These are phyloP conservation scores for Chaetoderma sp. DNA, from an alignment of 2,888 invertebrate genomes.

Conservation along the genomic window DNA sequence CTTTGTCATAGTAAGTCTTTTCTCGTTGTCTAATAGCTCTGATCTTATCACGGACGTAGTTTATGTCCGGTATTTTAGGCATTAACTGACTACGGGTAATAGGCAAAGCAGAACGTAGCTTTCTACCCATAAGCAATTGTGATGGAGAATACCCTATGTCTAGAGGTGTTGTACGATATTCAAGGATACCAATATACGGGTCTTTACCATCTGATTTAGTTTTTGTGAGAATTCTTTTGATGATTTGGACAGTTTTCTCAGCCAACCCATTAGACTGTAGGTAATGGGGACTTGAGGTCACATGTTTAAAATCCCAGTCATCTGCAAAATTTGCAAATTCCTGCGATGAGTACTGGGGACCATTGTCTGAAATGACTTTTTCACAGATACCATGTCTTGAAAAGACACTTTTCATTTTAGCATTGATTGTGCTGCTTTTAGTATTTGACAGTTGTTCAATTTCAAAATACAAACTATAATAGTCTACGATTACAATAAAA, in stretches of 20 bases:
- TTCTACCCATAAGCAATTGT: too few relatives aligned
- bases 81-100: too few relatives aligned
- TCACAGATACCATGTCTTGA: conserved; percentile 27
- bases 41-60: too few relatives aligned
- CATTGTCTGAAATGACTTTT: conserved; percentile 32
- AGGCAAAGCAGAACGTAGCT: too few relatives aligned
- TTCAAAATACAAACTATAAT: background rate
- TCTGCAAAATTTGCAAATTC: background rate
- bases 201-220: background rate
- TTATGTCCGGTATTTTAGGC: too few relatives aligned
- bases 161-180: background rate
- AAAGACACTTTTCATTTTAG: background rate
- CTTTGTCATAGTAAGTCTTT: too few relatives aligned
- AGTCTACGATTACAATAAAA: too few relatives aligned
- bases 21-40: too few relatives aligned
- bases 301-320: background rate
- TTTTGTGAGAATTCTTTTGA: conserved; percentile 1
- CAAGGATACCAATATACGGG: conserved; percentile 2
- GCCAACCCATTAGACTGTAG: conserved; percentile 7
- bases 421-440: background rate
- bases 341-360: conserved; percentile 26
- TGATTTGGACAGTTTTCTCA: conserved; percentile 7
- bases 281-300: background rate
- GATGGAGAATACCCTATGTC: too few relatives aligned
- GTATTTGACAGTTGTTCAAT: background rate